Evolutionary conservation across 2,888 invertebrate genomes (phyloP), one percentile per base, ranked within the genome.

Genomic region (Opisthograptis luteolata): DNA sequence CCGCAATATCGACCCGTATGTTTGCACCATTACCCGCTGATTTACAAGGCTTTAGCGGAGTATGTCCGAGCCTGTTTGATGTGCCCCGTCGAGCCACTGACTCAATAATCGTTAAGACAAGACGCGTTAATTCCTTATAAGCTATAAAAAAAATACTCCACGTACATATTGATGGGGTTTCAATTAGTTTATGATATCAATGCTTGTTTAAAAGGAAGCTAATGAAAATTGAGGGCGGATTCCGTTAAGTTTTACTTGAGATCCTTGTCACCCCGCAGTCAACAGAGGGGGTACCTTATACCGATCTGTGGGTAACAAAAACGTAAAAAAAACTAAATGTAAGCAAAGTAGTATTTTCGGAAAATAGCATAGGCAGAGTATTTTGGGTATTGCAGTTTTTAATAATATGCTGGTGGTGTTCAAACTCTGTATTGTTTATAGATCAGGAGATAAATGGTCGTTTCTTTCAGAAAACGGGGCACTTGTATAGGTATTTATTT

Each of bases 101-200:
- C 73, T 68, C 81, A 80, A 85, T 84, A 84, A 82, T 84, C 84
- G 84, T 86, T 84, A 85, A 84, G 81, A 80, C 80, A 81, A 82
- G 78, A 56, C 73, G 73, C 74, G 75, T 81, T 81, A 79, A 81
- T 81, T 77, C 75, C 73, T 73, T 76, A 57, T 51, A 59, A 52
- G 46, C 40, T 32, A 55, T 68, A 69, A 73, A 71, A 73, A 71
- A 66, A 65, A 70, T 68, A 70, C 67, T 70, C 67, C 55, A 66
- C 60, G 61, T 66, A 63, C 60, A 62, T 66, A 63, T 74, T 77
- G 70, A 76, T 76, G 66, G 61, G 41, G 60, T 70, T 70, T 73
- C 70, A 78, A 76, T 79, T 73, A 73, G 63, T 73, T 71, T 73
- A 69, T 68, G 68, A 55, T 57, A 55, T 55, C 49, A 47, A 45